These are phyloP conservation scores for Neocrepidodera transversa DNA, from an alignment of 2,888 invertebrate species.

Conservation along the genomic window DNA sequence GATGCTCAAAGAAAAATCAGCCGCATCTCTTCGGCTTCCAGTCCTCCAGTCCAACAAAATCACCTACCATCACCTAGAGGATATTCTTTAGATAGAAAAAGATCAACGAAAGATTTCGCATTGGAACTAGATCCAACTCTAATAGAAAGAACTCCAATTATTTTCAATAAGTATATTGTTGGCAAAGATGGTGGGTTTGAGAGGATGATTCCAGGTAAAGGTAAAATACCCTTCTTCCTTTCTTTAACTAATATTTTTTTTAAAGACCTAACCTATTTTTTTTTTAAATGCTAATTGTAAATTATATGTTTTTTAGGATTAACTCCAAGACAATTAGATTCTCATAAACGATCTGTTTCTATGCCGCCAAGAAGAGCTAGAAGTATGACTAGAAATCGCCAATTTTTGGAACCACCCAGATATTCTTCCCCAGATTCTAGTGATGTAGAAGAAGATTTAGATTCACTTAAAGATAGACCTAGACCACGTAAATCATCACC, in stretches of 20 bases:
- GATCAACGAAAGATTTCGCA: conserved; percentile 48
- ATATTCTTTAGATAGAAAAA: conserved; percentile 56
- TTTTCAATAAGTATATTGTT: conserved; percentile 75
- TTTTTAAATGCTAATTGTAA: too few relatives aligned
- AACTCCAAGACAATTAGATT: conserved; percentile 38
- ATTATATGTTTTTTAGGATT: too few relatives aligned
- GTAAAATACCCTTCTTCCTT: conserved; percentile 26
- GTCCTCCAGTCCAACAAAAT: conserved; percentile 18
- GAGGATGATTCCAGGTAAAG: conserved; percentile 51
- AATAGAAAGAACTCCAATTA: conserved; percentile 67
- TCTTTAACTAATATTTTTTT: neutral
- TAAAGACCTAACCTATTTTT: too few relatives aligned
- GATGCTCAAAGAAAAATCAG: conserved; percentile 28
- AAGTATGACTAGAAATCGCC: conserved; percentile 48
- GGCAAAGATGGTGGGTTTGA: conserved; percentile 60
- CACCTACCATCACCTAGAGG: conserved; percentile 35
- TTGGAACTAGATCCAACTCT: conserved; percentile 56
- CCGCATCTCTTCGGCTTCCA: conserved; percentile 43
- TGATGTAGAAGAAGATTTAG: conserved; percentile 40
- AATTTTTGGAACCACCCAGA: conserved; percentile 53
- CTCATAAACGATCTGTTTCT: conserved; percentile 30
- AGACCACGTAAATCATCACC: conserved; percentile 33
- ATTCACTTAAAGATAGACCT: conserved; percentile 32
- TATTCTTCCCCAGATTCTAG: conserved; percentile 49
- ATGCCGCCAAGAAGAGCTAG: conserved; percentile 44